Base-by-base conservation (phyloP, 2,888 invertebrate genomes). In the Bedellia somnulentella region DNA sequence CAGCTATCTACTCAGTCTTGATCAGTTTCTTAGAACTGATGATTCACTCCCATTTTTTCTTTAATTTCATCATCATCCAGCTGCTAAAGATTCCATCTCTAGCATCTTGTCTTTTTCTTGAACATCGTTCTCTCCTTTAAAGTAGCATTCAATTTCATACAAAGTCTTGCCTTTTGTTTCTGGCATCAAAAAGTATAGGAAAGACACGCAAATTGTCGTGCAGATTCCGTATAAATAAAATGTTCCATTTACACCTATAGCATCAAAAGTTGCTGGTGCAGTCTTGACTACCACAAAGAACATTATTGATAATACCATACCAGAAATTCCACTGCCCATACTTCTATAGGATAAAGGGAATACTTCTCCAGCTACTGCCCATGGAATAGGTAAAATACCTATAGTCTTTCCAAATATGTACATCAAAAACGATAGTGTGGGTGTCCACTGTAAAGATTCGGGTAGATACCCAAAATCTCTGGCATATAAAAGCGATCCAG, bases 341-440 rank as follows among this genome's bases (percentile, higher is more conserved):
- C 84, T 85, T 25, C 85, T 71, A 30, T 79, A 79, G 2, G 73
- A 71, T 13, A 80, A 58, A 0, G 86, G 79, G 40, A 85, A 86
- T 3, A 87, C 63, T 49, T 88, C 87, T 0, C 86, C 86, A 35
- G 84, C 81, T 49, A 87, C 80, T 8, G 85, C 81, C 81, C 87
- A 88, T 0, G 87, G 86, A 30, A 87, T 61, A 0, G 86, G 82
- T 15, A 82, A 48, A 21, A 83, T 66, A 1, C 86, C 85, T 8
- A 81, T 48, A 1, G 79, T 76, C 30, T 81, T 71, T 9, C 80
- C 80, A 14, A 76, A 71, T 10, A 81, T 80, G 34, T 83, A 83
- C 0, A 55, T 39, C 35, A 85, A 37, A 21, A 80, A 55, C 34
- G 78, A 63, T 46, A 80, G 49, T 31, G 80, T 57, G 1, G 80